Evolutionary conservation across 2,888 invertebrate genomes (phyloP).

Genomic region (Diarsia mendica): DNA sequence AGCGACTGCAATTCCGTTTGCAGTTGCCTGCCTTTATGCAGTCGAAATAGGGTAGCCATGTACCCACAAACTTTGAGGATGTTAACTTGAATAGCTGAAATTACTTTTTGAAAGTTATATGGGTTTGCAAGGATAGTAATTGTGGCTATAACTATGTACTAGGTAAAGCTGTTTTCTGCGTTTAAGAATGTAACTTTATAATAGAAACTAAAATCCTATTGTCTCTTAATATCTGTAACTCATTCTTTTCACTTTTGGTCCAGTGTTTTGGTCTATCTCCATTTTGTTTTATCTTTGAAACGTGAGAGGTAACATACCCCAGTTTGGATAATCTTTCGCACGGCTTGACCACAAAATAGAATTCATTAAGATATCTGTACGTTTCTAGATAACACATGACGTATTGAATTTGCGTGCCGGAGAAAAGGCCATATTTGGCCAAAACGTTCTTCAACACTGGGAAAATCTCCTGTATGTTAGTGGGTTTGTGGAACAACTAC

Average conservation of each 20-base stretch:
- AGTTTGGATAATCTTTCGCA: background rate
- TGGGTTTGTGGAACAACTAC: background rate
- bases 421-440: background rate
- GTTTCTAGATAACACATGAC: background rate
- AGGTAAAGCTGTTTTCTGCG: no score
- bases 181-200: no score
- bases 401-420: background rate
- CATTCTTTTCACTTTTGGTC: no score
- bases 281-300: background rate
- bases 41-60: slow-evolving; percentile 60
- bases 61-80: slow-evolving; percentile 27
- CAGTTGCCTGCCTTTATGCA: slow-evolving; percentile 70
- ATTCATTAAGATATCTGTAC: background rate
- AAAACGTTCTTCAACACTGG: background rate
- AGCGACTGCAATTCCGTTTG: slow-evolving; percentile 73
- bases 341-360: accelerated
- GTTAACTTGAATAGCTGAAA: slow-evolving; percentile 44
- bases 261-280: background rate
- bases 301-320: background rate
- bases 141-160: background rate
- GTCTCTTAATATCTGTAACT: no score
- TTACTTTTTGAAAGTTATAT: slow-evolving; percentile 35
- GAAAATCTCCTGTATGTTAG: no score
- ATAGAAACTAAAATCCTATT: no score
- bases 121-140: background rate